Base-by-base conservation (phyloP, 2,888 invertebrate genomes). In the Ectemnius lituratus region DNA sequence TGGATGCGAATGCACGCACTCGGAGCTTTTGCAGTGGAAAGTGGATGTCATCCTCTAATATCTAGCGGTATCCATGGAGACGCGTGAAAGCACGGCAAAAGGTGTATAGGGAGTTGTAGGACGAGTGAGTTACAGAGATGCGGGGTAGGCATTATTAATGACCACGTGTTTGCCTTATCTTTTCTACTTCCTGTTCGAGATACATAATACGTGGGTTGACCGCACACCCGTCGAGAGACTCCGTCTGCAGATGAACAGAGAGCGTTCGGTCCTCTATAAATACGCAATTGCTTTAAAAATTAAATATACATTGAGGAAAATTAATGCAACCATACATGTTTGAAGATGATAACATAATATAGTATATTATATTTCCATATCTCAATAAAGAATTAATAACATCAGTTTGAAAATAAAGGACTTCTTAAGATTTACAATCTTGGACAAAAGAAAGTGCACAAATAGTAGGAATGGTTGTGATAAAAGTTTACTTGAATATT, bases 141-240 rank as follows among this genome's bases (percentile, higher is more conserved):
- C 67, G 80, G 45, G 73, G 75, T 62, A 62, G 74, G 71, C 77
- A 62, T 87, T 87, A 86, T 86, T 86, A 86, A 86, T 85, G 86
- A 80, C 83, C 73, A 70, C 70, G 77, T 69, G 80, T 76, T 23
- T 78, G 75, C 79, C 87, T 86, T 86, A 86, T 86, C 86, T 86
- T 86, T 84, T 81, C 79, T 80, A 87, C 86, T 86, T 86, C 86
- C 86, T 84, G 81, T 83, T 82, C 76, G 80, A 80, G 87, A 79
- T 82, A 81, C 80, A 82, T 76, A 82, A 78, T 83, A 85, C 82
- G 80, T 80, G 78, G 80, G 82, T 73, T 72, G 78, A 67, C 74
- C 70, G 70, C 76, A 79, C 74, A 70, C 70, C 80, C 72, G 67
- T 60, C 68, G 81, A 75, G 23, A 23, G 72, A 70, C 70, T 62